Percentiles rank a stretch among this genome's conserved stretches.
Conservation (phyloP, 2,797 vertebrate species). For the Anisognathus igniventris region DNA sequence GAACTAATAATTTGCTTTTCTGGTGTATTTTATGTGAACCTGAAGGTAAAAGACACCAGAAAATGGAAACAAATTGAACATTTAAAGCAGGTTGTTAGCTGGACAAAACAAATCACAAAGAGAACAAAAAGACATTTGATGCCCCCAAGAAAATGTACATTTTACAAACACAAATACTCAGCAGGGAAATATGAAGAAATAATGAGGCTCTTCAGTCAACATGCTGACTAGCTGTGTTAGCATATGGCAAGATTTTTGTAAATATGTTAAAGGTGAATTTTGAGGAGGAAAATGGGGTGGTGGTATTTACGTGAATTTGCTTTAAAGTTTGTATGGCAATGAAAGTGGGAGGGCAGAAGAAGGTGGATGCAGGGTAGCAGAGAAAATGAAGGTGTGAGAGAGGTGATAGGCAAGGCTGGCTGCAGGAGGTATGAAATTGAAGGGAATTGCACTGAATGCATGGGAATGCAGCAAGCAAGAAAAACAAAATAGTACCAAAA, state of each 20-base stretch:
- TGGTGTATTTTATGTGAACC: neutral
- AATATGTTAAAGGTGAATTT: neutral
- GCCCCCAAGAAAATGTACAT: neutral
- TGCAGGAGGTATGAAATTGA: neutral
- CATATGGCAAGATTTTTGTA: neutral
- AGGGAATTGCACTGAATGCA: neutral
- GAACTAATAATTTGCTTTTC: conserved; percentile 3
- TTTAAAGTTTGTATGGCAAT: neutral
- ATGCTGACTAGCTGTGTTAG: neutral
- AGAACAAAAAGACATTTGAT: neutral
- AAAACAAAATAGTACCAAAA: neutral
- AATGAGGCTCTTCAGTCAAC: neutral
- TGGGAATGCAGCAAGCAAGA: neutral
- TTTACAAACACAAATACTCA: neutral
- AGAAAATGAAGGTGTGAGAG: neutral
- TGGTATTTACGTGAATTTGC: neutral
- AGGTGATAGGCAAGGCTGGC: neutral
- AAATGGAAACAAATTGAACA: neutral
- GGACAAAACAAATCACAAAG: neutral
- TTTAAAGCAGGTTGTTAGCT: neutral
- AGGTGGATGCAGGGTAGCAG: neutral
- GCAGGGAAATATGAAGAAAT: neutral
- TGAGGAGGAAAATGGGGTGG: neutral
- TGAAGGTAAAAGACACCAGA: neutral
- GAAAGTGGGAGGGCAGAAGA: neutral